Percentiles rank a stretch among this genome's conserved stretches.
phyloP scores from a whole-genome alignment of 2,888 invertebrate genomes.

The Rhingia campestris region DNA sequence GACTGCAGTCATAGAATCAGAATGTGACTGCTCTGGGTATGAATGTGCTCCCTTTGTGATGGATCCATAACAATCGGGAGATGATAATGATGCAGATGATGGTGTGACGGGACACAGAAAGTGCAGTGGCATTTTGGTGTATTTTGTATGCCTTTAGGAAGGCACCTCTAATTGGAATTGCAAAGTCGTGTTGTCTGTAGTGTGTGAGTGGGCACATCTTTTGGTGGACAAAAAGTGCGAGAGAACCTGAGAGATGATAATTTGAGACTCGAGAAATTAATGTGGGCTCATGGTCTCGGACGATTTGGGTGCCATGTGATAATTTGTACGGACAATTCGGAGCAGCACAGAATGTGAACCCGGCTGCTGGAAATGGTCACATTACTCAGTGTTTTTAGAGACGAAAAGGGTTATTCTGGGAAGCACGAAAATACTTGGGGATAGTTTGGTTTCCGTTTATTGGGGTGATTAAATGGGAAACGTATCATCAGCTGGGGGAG shows the following conservation, averaged over 20 bases:
- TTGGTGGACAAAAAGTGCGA: background rate
- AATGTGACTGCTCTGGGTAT: slow-evolving; percentile 23
- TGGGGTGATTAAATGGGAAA: too few relatives aligned
- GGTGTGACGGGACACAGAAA: slow-evolving; percentile 52
- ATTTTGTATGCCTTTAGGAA: slow-evolving; percentile 70
- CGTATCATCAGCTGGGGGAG: too few relatives aligned
- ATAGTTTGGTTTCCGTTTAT: too few relatives aligned
- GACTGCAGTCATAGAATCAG: background rate
- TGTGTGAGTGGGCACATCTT: background rate
- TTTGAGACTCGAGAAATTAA: slow-evolving; percentile 25
- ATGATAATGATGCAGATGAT: slow-evolving; percentile 57
- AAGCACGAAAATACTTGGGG: background rate
- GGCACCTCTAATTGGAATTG: slow-evolving; percentile 56
- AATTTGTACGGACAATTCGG: slow-evolving; percentile 66
- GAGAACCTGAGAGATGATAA: slow-evolving; percentile 6
- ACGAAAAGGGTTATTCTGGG: background rate
- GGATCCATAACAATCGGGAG: slow-evolving; percentile 64
- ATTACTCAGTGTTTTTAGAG: slow-evolving; percentile 6
- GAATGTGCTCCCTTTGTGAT: slow-evolving; percentile 71
- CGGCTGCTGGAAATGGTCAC: slow-evolving; percentile 29
- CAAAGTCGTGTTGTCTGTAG: slow-evolving; percentile 44
- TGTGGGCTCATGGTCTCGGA: slow-evolving; percentile 9
- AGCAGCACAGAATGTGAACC: slow-evolving; percentile 4
- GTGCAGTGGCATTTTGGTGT: slow-evolving; percentile 72
- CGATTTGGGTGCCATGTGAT: slow-evolving; percentile 68